Conservation (phyloP, 2,797 vertebrate genomes). For the Euthynnus affinis region DNA sequence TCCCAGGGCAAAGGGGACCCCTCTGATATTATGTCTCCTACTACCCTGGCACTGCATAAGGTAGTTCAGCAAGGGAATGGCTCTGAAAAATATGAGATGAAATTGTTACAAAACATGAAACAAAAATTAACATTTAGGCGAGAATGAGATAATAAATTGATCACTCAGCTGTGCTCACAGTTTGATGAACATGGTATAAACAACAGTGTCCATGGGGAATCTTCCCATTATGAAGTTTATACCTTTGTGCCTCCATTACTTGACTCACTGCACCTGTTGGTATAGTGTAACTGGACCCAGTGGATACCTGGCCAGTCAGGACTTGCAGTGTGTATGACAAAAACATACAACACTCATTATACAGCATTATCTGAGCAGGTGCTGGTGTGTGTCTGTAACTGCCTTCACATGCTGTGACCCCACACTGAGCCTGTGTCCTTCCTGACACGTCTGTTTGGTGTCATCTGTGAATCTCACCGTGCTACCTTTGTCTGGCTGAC, state of each 20-base stretch:
- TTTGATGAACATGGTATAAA: conserved; percentile 30
- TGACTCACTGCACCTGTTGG: background rate
- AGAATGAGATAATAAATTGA: background rate
- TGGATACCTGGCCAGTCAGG: conserved; percentile 53
- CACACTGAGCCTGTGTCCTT: background rate
- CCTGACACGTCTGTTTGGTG: conserved; percentile 4
- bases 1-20: conserved; percentile 51
- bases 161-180: conserved; percentile 19
- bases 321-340: conserved; percentile 52
- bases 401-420: conserved; percentile 24
- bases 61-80: conserved; percentile 68
- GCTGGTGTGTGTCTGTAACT: background rate
- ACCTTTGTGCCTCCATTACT: conserved; percentile 9
- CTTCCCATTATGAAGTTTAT: conserved; percentile 9
- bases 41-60: conserved; percentile 92
- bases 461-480: background rate
- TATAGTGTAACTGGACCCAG: conserved; percentile 51
- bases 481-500: background rate
- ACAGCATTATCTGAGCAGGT: conserved; percentile 17
- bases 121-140: background rate
- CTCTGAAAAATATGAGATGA: background rate
- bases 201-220: conserved; percentile 36
- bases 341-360: conserved; percentile 44
- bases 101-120: background rate
- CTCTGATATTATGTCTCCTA: conserved; percentile 82